phyloP scores from a whole-genome alignment of 2,113 vertebrate genomes.

The Agelaius tricolor region DNA sequence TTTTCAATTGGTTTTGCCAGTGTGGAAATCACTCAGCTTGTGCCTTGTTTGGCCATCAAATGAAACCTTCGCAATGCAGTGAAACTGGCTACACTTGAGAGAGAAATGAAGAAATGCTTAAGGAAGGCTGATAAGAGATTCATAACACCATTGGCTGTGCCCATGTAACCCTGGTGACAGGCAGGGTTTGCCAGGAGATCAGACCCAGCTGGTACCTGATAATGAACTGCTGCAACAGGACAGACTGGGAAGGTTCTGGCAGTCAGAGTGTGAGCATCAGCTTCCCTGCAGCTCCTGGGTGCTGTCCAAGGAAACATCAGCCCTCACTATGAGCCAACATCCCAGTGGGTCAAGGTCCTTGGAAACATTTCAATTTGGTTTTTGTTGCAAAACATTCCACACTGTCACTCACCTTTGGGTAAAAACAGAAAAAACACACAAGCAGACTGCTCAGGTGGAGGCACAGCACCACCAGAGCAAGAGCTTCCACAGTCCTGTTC shows the following conservation, averaged over 20 bases:
- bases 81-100: background rate
- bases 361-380: background rate
- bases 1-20: background rate
- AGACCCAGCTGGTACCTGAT: background rate
- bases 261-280: background rate
- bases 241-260: background rate
- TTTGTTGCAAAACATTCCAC: background rate
- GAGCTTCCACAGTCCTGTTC: background rate
- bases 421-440: background rate
- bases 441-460: background rate
- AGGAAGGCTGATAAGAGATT: background rate
- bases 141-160: background rate
- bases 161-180: background rate
- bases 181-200: background rate
- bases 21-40: background rate
- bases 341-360: background rate
- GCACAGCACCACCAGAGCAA: background rate
- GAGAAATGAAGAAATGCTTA: background rate
- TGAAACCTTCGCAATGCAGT: background rate
- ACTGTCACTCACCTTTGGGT: background rate
- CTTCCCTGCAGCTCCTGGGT: background rate
- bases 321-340: fast-evolving
- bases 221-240: background rate
- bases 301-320: background rate
- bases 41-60: background rate